Conservation (phyloP, 1,140 invertebrate species). For the Pseudomyrmex cubaensis region DNA sequence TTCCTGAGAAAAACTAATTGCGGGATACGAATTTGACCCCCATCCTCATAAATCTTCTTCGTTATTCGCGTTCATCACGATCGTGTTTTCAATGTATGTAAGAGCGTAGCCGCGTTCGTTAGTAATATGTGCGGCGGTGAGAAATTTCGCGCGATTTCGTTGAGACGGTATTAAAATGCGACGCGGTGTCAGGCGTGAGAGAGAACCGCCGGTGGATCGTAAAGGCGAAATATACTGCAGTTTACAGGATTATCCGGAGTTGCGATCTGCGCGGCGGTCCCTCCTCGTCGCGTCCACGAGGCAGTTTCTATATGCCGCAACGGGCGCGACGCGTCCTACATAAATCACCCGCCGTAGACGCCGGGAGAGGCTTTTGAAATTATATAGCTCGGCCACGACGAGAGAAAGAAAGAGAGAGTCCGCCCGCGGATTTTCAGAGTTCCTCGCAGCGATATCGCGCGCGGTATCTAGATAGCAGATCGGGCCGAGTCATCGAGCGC, state of each 20-base stretch:
- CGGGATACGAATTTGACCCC: too few species aligned
- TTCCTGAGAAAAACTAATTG: too few species aligned
- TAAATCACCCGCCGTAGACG: constrained; percentile 69
- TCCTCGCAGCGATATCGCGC: constrained; percentile 61
- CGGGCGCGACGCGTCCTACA: constrained; percentile 70
- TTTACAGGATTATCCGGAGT: constrained; percentile 70
- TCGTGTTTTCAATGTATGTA: constrained; percentile 4
- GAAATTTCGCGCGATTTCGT: constrained; percentile 55
- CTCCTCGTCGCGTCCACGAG: constrained; percentile 6
- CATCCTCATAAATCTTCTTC: neutral
- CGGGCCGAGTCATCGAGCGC: constrained; percentile 58
- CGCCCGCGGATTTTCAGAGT: constrained; percentile 65
- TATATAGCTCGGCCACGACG: constrained; percentile 59
- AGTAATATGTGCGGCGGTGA: constrained; percentile 1
- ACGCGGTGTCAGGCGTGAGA: constrained; percentile 35
- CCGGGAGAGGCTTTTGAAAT: constrained; percentile 71
- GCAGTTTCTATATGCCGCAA: constrained; percentile 62
- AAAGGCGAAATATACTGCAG: constrained; percentile 66
- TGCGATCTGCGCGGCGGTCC: constrained; percentile 52
- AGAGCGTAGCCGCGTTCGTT: neutral
- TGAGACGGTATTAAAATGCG: constrained; percentile 56
- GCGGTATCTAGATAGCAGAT: constrained; percentile 63
- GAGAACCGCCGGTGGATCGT: constrained; percentile 42
- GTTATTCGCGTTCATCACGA: constrained; percentile 1
- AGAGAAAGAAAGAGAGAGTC: constrained; percentile 10